Evolutionary conservation across 2,113 vertebrate genomes (phyloP), one percentile per base, ranked within the genome.

Genomic region (Hippoglossus stenolepis): DNA sequence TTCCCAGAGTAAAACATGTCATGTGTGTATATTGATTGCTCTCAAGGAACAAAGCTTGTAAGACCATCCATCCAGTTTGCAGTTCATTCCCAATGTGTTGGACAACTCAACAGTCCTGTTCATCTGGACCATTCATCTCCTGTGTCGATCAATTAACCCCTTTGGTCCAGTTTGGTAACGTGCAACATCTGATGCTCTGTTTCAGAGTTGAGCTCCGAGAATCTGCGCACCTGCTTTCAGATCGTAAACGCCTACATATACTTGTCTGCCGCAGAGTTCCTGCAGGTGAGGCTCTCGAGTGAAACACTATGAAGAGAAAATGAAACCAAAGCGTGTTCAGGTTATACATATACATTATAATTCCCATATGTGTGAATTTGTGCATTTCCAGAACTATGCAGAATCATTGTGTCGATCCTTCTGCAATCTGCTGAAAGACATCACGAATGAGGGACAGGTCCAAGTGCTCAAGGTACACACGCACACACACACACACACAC

Each of bases 221-320:
- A 98, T 86, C 93, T 98, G 69, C 94, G 94, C 75, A 98, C 96
- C 58, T 99, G 97, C 91, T 98, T 98, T 92, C 97, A 98, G 93
- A 99, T 99, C 61, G 95, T 98, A 90, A 98, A 96, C 79, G 96
- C 96, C 74, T 99, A 99, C 92, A 87, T 97, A 62, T 98, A 97
- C 93, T 94, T 98, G 79, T 96, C 96, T 7, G 95, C 97, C 62
- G 88, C 95, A 49, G 97, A 98, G 84, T 99, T 99, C 93, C 93
- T 99, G 69, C 96, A 99, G 97, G 97, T 99, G 94, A 91, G 84
- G 68, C 4, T 26, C 20, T 28, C 31, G 40, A 61, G 9, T 26
- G 21, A 58, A 49, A 28, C 12, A 47, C 12, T 31, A 43, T 43
- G 40, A 43, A 13, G 40, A 43, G 40, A 43, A 56, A 62, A 5